Evolutionary conservation across 2,888 invertebrate species (phyloP).

Genomic region (Xanthostigma xanthostigma): DNA sequence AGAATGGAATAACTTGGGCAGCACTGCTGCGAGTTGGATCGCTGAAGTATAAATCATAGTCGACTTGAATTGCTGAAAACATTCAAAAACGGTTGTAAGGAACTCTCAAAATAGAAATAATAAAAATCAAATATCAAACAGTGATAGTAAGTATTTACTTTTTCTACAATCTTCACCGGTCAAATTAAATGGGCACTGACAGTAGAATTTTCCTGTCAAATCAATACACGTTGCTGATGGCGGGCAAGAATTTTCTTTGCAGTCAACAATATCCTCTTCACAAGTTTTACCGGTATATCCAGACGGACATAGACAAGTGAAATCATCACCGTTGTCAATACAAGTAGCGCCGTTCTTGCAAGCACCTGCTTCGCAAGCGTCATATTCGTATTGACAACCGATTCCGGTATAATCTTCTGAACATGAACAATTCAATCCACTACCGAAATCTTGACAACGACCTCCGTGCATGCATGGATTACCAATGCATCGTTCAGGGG

Average conservation of each 20-base stretch:
- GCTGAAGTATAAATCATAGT: constrained; percentile 92
- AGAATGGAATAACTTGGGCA: constrained; percentile 84
- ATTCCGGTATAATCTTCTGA: constrained; percentile 72
- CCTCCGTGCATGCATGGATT: constrained; percentile 94
- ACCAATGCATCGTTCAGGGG: constrained; percentile 87
- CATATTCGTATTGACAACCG: constrained; percentile 87
- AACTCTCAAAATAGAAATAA: not conserved
- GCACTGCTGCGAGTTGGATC: constrained; percentile 83
- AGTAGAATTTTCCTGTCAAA: constrained; percentile 79
- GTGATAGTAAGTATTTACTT: constrained; percentile 42
- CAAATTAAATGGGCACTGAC: constrained; percentile 92
- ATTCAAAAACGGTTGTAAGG: constrained; percentile 7
- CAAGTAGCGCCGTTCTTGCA: constrained; percentile 91
- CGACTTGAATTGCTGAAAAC: constrained; percentile 82
- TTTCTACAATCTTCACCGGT: constrained; percentile 95
- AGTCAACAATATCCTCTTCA: constrained; percentile 80
- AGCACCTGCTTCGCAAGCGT: constrained; percentile 78
- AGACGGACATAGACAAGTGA: constrained; percentile 72
- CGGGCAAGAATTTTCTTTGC: constrained; percentile 86
- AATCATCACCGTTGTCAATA: constrained; percentile 69
- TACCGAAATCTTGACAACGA: constrained; percentile 89
- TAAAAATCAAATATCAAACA: not conserved
- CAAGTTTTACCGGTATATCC: constrained; percentile 69
- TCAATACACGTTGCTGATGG: constrained; percentile 88
- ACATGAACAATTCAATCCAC: constrained; percentile 87